Evolutionary conservation across 1,140 invertebrate species (phyloP), one percentile per base, ranked within the genome.

Genomic region (Whitmania pigra): DNA sequence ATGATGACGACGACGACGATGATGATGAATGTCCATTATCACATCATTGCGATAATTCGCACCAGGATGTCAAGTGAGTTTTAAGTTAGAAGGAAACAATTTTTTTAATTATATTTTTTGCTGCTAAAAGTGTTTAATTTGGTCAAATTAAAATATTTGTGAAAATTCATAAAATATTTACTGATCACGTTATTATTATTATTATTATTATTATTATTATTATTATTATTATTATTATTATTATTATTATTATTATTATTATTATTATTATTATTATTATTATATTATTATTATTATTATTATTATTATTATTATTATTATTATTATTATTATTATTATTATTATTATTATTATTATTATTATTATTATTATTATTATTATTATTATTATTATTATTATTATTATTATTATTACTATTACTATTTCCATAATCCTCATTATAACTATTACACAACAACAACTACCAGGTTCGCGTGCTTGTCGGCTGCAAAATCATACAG

Each of bases 401-500:
- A 17, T 63, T 15, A 63, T 63, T 18, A 63, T 63, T 18, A 25
- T 63, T 7, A 63, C 22, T 18, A 63, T 63, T 18, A 63, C 15
- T 18, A 17, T 22, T 18, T 11, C 15, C 29, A 22, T 25, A 1
- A 63, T 20, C 22, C 3, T 25, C 57, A 22, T 20, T 7, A 22
- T 25, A 2, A 63, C 22, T 13, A 22, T 22, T 20, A 2, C 15
- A 63, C 11, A 63, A 31, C 57, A 63, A 22, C 11, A 13, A 13
- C 57, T 25, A 22, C 22, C 29, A 63, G 11, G 18, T 31, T 25
- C 57, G 29, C 5, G 13, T 11, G 43, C 9, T 49, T 49, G 0
- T 22, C 57, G 22, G 20, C 43, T 20, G 36, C 63, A 36, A 72
- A 68, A 43, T 72, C 60, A 40, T 67, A 67, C 0, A 72, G 43